phyloP scores from a whole-genome alignment of 2,113 vertebrate species.

The Labrus mixtus region DNA sequence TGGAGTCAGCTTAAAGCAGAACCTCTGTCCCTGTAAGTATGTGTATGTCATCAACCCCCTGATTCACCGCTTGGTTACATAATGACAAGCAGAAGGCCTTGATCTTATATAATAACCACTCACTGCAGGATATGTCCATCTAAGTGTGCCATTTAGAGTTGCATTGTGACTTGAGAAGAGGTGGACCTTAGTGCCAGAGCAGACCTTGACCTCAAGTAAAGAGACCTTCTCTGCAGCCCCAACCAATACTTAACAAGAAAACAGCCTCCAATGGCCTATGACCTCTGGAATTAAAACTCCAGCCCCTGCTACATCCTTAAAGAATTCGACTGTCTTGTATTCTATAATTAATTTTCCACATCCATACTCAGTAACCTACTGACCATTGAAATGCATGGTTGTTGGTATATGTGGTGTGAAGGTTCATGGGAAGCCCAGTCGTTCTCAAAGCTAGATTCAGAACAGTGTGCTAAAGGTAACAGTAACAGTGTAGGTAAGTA shows the following conservation, averaged over 20 bases:
- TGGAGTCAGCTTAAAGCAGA: slow-evolving; percentile 12
- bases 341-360: neutral
- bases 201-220: neutral
- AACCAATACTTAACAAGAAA: neutral
- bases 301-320: neutral
- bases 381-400: neutral
- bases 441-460: no score
- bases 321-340: neutral
- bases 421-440: neutral
- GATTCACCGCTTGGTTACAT: slow-evolving; percentile 53
- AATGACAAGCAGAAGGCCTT: slow-evolving; percentile 43
- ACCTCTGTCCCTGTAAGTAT: slow-evolving; percentile 20
- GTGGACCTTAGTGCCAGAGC: neutral
- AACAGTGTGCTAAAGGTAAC: no score
- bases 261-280: neutral
- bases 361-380: neutral
- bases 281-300: neutral
- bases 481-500: no score
- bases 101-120: slow-evolving; percentile 41
- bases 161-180: neutral
- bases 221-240: neutral
- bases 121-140: slow-evolving; percentile 28
- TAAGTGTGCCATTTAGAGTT: neutral
- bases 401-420: neutral
- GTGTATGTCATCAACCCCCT: slow-evolving; percentile 44